These are phyloP conservation scores for Agonopterix heracliana DNA, from an alignment of 2,888 invertebrate species.

Conservation along the genomic window DNA sequence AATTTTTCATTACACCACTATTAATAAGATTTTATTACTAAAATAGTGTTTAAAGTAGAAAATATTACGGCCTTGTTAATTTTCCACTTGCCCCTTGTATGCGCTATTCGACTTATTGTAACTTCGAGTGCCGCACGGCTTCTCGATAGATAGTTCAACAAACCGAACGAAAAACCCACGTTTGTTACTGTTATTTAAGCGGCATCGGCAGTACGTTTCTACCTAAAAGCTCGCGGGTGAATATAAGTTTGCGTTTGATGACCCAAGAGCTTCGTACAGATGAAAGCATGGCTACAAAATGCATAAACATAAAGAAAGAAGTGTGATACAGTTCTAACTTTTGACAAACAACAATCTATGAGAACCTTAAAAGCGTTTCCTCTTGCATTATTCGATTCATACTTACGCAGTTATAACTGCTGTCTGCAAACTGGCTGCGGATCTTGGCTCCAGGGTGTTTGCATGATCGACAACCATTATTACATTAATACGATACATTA, in stretches of 20 bases:
- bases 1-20: too few relatives aligned
- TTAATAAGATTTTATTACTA: too few relatives aligned
- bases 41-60: neutral
- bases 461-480: slow-evolving; percentile 76
- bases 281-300: slow-evolving; percentile 57
- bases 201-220: slow-evolving; percentile 21
- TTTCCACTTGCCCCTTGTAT: slow-evolving; percentile 15
- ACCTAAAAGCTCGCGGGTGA: slow-evolving; percentile 39
- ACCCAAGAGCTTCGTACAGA: slow-evolving; percentile 42
- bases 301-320: slow-evolving; percentile 58
- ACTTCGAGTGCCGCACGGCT: too few relatives aligned
- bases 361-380: slow-evolving; percentile 56
- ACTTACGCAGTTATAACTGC: slow-evolving; percentile 62
- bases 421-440: slow-evolving; percentile 60
- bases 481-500: slow-evolving; percentile 70
- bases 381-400: slow-evolving; percentile 62
- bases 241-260: slow-evolving; percentile 44
- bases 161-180: neutral
- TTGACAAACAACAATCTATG: slow-evolving; percentile 63
- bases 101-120: neutral
- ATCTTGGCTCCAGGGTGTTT: slow-evolving; percentile 60
- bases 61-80: slow-evolving; percentile 7
- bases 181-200: slow-evolving; percentile 41
- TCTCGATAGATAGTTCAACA: neutral
- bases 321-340: slow-evolving; percentile 37